These are phyloP conservation scores for Strigamia transsilvanica DNA, from an alignment of 2,888 invertebrate species.

Conservation along the genomic window DNA sequence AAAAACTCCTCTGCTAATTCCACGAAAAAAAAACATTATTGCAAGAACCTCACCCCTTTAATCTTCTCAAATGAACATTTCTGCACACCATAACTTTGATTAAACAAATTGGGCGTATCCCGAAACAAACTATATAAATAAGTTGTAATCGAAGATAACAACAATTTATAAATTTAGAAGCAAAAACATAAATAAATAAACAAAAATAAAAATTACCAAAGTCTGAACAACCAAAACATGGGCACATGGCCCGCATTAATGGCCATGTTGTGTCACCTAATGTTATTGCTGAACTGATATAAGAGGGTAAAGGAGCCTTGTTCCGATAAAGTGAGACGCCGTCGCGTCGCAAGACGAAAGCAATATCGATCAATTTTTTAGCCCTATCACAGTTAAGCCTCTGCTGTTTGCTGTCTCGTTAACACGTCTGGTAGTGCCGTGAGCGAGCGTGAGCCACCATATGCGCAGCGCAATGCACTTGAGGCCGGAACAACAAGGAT, in stretches of 20 bases:
- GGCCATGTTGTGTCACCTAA: conserved; percentile 35
- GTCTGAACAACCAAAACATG: not conserved
- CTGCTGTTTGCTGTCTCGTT: conserved; percentile 43
- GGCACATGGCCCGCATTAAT: conserved; percentile 44
- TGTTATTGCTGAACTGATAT: conserved; percentile 23
- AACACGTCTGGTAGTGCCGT: conserved; percentile 11
- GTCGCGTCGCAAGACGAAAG: conserved; percentile 39
- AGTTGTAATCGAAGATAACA: not conserved
- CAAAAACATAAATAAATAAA: not conserved
- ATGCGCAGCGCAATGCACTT: conserved; percentile 13
- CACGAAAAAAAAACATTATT: conserved; percentile 3
- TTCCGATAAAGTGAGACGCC: conserved; percentile 47
- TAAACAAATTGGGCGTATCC: conserved; percentile 46
- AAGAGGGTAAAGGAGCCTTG: conserved; percentile 23
- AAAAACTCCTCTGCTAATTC: conserved; percentile 18
- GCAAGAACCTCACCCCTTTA: conserved; percentile 43
- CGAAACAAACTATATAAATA: not conserved
- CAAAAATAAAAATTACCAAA: not conserved
- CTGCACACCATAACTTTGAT: conserved; percentile 43
- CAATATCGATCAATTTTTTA: conserved; percentile 49
- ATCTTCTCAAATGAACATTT: conserved; percentile 37
- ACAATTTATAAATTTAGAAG: not conserved
- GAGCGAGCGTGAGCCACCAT: conserved; percentile 15
- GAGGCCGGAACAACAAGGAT: not conserved
- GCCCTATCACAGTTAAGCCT: conserved; percentile 38